Conservation (phyloP, 2,797 vertebrate species). For the Clarias platycephalus region DNA sequence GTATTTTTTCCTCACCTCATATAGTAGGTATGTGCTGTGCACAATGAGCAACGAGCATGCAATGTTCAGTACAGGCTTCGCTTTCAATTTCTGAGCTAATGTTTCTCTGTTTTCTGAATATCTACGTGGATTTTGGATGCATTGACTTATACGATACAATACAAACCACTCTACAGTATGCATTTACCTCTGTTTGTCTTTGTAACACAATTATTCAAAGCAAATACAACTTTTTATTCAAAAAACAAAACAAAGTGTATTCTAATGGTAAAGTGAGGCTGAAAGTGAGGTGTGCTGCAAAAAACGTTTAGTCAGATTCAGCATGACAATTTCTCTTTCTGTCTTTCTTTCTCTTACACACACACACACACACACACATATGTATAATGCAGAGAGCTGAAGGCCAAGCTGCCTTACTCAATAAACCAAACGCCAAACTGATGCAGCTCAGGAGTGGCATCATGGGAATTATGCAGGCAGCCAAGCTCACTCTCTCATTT, state of each 20-base stretch:
- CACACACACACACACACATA: constrained; percentile 54
- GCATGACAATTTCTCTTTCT: constrained; percentile 9
- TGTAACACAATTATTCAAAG: neutral
- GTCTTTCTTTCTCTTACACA: neutral
- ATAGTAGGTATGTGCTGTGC: neutral
- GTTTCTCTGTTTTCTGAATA: neutral
- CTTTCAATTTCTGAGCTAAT: neutral
- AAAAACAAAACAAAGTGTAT: neutral
- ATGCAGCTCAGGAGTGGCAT: constrained; percentile 62
- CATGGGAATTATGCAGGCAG: constrained; percentile 52
- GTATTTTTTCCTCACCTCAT: neutral
- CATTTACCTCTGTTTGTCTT: neutral
- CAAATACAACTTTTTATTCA: neutral
- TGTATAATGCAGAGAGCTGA: constrained; percentile 72
- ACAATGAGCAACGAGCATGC: neutral
- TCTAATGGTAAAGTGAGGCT: neutral
- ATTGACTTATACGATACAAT: neutral
- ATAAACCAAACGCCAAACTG: constrained; percentile 64
- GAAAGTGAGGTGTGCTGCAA: neutral
- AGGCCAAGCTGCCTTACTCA: constrained; percentile 68
- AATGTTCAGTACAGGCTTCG: neutral
- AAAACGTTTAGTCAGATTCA: constrained; percentile 44
- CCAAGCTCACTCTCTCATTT: constrained; percentile 37
- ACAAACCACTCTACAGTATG: no score
- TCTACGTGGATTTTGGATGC: neutral